Evolutionary conservation across 2,797 vertebrate genomes (phyloP), one percentile per base, ranked within the genome.

Genomic region (Loriculus beryllinus): DNA sequence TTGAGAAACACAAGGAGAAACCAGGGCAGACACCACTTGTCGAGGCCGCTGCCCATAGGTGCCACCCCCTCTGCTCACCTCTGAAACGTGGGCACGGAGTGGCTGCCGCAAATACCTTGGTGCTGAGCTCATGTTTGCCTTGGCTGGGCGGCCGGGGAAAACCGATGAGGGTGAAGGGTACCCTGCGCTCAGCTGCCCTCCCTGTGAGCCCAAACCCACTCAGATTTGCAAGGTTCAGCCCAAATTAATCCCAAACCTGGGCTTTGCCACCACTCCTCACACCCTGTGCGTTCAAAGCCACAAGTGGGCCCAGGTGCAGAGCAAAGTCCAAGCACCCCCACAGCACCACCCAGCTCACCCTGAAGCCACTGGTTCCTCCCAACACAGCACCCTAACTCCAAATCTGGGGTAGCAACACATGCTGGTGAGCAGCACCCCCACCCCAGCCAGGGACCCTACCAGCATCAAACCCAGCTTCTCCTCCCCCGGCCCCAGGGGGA

Each of bases 61-160:
- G 91, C 91, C 83, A 92, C 54, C 54, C 40, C 40, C 39, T 28
- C 43, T 74, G 75, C 52, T 75, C 67, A 78, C 52, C 71, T 52
- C 85, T 3, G 2, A 82, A 82, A n/a, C 6, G 3, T 0, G n/a
- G 90, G 72, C 80, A 83, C 0, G 1, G 77, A 70, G 37, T 10
- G 8, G 72, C 60, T 2, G 0, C 45, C 1, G 1, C 80, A 88
- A 92, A 96, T 96, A 88, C 91, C 91, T 81, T 5, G 1, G 63
- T 0, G 4, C 86, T 94, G 92, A 94, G 94, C 77, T 96, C 94
- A 94, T 93, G 86, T 95, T 96, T 96, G 89, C 86, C 88, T 95
- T 92, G 91, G 92, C 92, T 35, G n/a, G 72, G 64, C 0, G 0
- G 57, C 69, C 0, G 0, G 72, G 52, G 35, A 83, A 85, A 94